Evolutionary conservation across 1,140 invertebrate species (phyloP).

Genomic region (Goniozus legneri): DNA sequence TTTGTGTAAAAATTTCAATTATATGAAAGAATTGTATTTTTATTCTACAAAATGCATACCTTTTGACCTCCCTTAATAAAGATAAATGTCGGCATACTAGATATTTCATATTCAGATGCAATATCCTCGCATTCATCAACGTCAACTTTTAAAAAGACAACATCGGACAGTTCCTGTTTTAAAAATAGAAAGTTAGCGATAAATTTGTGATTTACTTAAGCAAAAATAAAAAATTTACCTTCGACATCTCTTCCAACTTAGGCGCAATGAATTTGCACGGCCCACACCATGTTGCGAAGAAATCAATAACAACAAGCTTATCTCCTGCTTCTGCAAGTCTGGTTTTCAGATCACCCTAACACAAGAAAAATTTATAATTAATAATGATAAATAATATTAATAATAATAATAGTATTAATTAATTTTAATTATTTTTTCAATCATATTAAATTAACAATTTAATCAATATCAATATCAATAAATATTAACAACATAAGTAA

Average conservation of each 20-base stretch:
- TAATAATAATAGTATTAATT: too few species aligned
- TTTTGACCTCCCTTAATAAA: slow-evolving; percentile 77
- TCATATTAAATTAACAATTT: too few species aligned
- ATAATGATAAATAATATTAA: neutral
- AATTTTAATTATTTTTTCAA: too few species aligned
- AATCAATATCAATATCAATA: too few species aligned
- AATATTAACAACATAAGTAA: too few species aligned
- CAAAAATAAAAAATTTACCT: slow-evolving; percentile 46
- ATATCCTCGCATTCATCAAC: slow-evolving; percentile 87
- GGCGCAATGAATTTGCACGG: slow-evolving; percentile 93
- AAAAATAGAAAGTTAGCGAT: slow-evolving; percentile 15
- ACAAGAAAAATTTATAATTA: slow-evolving; percentile 17
- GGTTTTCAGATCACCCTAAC: slow-evolving; percentile 68
- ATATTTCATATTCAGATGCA: slow-evolving; percentile 74
- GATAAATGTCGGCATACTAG: slow-evolving; percentile 90
- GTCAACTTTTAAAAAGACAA: slow-evolving; percentile 74
- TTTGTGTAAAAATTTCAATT: slow-evolving; percentile 3
- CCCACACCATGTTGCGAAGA: slow-evolving; percentile 84
- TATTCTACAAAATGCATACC: slow-evolving; percentile 43
- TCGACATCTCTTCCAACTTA: slow-evolving; percentile 66
- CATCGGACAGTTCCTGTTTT: slow-evolving; percentile 63
- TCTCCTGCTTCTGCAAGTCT: slow-evolving; percentile 73
- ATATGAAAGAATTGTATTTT: neutral
- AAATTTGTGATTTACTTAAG: neutral
- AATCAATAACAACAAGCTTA: slow-evolving; percentile 87